Evolutionary conservation across 2,113 vertebrate genomes (phyloP).

Genomic region (Clarias magur): DNA sequence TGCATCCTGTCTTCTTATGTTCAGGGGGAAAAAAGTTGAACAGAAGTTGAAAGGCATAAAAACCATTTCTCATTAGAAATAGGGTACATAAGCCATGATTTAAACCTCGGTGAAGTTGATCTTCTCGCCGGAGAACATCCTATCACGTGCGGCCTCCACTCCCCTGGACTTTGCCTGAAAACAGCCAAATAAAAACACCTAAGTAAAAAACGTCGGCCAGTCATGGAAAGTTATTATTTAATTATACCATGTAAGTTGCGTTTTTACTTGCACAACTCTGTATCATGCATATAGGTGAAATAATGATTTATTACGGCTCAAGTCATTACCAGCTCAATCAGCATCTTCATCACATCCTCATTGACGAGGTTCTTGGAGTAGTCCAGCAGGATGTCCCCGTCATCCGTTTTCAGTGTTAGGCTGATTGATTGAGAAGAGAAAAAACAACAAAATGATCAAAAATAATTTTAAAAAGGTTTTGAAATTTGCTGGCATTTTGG

Average conservation of each 20-base stretch:
- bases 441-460: background rate
- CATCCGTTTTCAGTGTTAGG: slow-evolving; percentile 78
- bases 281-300: background rate
- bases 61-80: background rate
- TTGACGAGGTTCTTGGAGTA: slow-evolving; percentile 96
- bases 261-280: background rate
- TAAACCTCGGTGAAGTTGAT: slow-evolving; percentile 90
- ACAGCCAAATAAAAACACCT: slow-evolving; percentile 14
- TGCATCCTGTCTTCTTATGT: background rate
- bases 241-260: too few relatives aligned
- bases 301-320: background rate
- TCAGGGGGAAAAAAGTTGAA: background rate
- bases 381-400: slow-evolving; percentile 91
- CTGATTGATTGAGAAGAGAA: slow-evolving; percentile 64
- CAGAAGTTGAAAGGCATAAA: background rate
- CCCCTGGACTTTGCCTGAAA: slow-evolving; percentile 88
- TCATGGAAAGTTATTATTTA: too few relatives aligned
- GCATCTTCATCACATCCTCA: slow-evolving; percentile 87
- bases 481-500: background rate
- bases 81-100: background rate
- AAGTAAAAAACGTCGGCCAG: background rate
- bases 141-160: slow-evolving; percentile 84
- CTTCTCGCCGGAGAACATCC: slow-evolving; percentile 91
- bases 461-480: background rate
- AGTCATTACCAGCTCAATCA: slow-evolving; percentile 85